phyloP scores from a whole-genome alignment of 2,797 vertebrate species.

The Helostoma temminkii region DNA sequence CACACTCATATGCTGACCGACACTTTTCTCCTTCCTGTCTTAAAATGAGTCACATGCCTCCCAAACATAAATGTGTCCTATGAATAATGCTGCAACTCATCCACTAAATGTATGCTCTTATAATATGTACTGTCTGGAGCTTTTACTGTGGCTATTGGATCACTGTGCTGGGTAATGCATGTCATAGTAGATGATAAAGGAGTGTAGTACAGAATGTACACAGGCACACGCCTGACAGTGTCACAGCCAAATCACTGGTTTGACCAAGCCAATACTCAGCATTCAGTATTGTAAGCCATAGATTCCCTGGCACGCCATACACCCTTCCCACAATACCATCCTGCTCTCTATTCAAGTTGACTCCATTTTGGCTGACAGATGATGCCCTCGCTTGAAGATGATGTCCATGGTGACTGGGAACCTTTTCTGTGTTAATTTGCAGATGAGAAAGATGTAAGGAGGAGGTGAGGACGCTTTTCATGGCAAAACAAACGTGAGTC shows the following conservation, averaged over 20 bases:
- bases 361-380: slow-evolving; percentile 25
- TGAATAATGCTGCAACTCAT: slow-evolving; percentile 39
- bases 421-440: slow-evolving; percentile 45
- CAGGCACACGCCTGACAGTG: slow-evolving; percentile 75
- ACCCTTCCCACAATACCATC: slow-evolving; percentile 41
- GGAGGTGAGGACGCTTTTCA: background rate
- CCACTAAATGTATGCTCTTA: slow-evolving; percentile 52
- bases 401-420: background rate
- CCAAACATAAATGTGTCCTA: slow-evolving; percentile 47
- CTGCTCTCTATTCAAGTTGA: slow-evolving; percentile 25
- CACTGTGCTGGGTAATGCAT: slow-evolving; percentile 36
- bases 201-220: slow-evolving; percentile 69
- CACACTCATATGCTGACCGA: slow-evolving; percentile 22
- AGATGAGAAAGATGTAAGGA: slow-evolving; percentile 19
- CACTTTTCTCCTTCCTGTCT: slow-evolving; percentile 18
- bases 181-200: slow-evolving; percentile 76
- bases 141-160: slow-evolving; percentile 53
- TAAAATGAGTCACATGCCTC: slow-evolving; percentile 48
- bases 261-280: slow-evolving; percentile 40
- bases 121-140: slow-evolving; percentile 39
- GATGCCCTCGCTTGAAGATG: slow-evolving; percentile 34
- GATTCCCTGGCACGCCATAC: slow-evolving; percentile 23
- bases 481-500: slow-evolving; percentile 10
- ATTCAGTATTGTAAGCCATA: slow-evolving; percentile 24
- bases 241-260: slow-evolving; percentile 69